Base-by-base conservation (phyloP, 2,888 invertebrate genomes). In the Drosophila merina region DNA sequence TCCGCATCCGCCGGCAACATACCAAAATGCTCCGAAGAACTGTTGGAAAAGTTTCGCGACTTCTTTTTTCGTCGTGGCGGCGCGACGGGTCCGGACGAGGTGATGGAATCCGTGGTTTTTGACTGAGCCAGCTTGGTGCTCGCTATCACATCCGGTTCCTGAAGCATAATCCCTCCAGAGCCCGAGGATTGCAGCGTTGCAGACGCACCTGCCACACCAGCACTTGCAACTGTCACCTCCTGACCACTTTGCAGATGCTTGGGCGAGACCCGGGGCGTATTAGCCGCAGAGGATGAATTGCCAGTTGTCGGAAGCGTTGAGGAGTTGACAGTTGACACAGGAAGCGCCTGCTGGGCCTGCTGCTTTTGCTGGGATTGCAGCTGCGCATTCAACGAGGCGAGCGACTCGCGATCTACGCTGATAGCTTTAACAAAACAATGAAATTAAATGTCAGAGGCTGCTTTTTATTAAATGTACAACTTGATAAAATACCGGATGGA, bases 141-240 rank as follows among this genome's bases (percentile, higher is more conserved):
- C 64, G 97, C 97, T 81, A 98, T 97, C 87, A 98, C 97, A 92
- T 98, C 98, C 2, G 98, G 98, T 92, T 97, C 97, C 75, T 92
- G 92, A 25, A 91, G 75, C 48, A 91, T 89, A 26, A 91, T 86
- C 57, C 71, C 77, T 4, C 44, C 45, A 9, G 50, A 20, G 30
- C 47, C 9, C 10, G 49, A 12, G 2, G 42, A 26, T 25, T 25
- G 48, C 28, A 30, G 6, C 2, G 47, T 26, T 10, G 63, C 42
- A 14, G 30, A n/a, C 0, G 57, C 44, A 9, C 25, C 40, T 3
- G 64, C 64, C 38, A 69, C 52, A 63, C 63, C 66, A 26, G 63
- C 50, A 31, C 68, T 44, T 14, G 55, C 10, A 14, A 44, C 48
- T 12, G 20, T 40, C 33, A 26, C 33, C 4, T 38, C 33, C 36